Conservation (phyloP, 2,888 invertebrate species). For the Brassicogethes aeneus region DNA sequence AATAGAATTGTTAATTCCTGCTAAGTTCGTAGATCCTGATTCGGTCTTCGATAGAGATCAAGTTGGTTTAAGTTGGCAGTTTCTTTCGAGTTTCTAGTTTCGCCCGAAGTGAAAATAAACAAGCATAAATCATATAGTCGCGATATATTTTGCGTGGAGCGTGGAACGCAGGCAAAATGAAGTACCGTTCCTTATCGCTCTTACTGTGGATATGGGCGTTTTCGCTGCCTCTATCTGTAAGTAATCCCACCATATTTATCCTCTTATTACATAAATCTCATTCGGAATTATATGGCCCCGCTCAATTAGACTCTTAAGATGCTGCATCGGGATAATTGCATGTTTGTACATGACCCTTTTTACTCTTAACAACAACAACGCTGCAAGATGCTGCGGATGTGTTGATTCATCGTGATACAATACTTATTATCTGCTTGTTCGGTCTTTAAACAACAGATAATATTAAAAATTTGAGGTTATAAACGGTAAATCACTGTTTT, state of each 20-base stretch:
- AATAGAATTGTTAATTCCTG: too few relatives aligned
- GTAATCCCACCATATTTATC: constrained; percentile 7
- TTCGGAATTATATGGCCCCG: constrained; percentile 5
- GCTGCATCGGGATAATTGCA: neutral
- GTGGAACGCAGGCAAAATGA: constrained; percentile 13
- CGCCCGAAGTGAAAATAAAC: constrained; percentile 17
- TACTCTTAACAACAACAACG: neutral
- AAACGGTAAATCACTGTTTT: too few relatives aligned
- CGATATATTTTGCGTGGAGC: constrained; percentile 12
- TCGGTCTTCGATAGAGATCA: too few relatives aligned
- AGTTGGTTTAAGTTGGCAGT: too few relatives aligned
- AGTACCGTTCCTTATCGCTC: constrained; percentile 15
- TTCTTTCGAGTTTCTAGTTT: constrained; percentile 1
- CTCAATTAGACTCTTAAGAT: constrained; percentile 5
- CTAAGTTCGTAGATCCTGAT: too few relatives aligned
- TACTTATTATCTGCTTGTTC: neutral
- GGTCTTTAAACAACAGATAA: too few relatives aligned
- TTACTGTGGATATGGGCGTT: constrained; percentile 10
- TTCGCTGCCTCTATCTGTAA: constrained; percentile 1
- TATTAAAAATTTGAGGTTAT: too few relatives aligned
- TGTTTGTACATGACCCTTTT: constrained; percentile 1
- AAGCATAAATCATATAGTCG: constrained; percentile 16
- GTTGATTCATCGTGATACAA: neutral
- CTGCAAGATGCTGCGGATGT: neutral
- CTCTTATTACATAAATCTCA: constrained; percentile 7